Conservation (phyloP, 1,140 invertebrate genomes). For the Eupristina koningsbergeri region DNA sequence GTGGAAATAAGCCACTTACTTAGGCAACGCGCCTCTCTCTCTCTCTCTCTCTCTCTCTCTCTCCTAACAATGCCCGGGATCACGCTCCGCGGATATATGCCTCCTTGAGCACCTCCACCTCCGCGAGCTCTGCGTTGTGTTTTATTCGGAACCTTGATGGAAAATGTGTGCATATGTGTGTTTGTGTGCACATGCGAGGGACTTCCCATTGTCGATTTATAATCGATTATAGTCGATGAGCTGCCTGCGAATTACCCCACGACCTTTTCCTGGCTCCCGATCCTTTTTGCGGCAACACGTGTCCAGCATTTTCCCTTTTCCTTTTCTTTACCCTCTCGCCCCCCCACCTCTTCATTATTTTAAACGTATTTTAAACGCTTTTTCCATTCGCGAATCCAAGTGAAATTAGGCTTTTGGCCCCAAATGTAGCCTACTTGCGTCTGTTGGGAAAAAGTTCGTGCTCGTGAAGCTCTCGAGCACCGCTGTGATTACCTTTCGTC, state of each 20-base stretch:
- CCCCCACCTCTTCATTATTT: no score
- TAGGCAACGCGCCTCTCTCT: slow-evolving; percentile 56
- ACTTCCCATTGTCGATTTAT: background rate
- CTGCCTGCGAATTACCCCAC: background rate
- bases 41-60: background rate
- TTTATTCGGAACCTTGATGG: slow-evolving; percentile 57
- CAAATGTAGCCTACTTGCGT: background rate
- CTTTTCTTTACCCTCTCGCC: no score
- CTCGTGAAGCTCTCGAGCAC: background rate
- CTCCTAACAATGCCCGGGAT: slow-evolving; percentile 67
- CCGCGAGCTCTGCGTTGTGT: slow-evolving; percentile 34
- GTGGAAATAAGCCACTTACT: slow-evolving; percentile 70
- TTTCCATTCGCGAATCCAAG: background rate
- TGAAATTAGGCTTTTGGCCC: no score
- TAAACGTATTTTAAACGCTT: no score
- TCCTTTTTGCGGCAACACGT: no score
- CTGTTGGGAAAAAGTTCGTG: no score
- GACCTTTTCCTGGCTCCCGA: background rate
- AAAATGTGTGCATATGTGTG: background rate
- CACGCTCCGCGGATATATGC: slow-evolving; percentile 64
- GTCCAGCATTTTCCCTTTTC: background rate
- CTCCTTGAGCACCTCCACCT: slow-evolving; percentile 53
- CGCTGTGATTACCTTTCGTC: background rate
- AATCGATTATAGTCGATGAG: no score
- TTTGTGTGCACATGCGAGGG: background rate